phyloP scores from a whole-genome alignment of 2,113 vertebrate genomes.

The Scatophagus argus region DNA sequence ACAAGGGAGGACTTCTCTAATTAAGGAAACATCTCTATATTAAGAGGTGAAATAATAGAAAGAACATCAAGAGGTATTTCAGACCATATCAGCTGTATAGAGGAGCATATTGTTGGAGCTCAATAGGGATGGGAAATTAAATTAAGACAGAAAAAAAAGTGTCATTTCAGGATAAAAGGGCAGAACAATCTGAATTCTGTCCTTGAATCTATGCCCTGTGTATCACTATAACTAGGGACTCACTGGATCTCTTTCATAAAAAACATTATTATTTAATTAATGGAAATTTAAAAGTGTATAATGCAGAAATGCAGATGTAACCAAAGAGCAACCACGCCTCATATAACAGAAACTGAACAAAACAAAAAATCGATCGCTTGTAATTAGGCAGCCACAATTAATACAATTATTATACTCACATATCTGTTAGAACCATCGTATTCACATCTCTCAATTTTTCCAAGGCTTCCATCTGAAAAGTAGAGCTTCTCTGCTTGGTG shows the following conservation, averaged over 20 bases:
- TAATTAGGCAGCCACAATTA: background rate
- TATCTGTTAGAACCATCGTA: constrained; percentile 95
- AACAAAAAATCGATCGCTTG: background rate
- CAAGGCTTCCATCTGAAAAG: constrained; percentile 95
- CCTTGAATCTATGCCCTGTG: constrained; percentile 1
- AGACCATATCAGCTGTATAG: constrained; percentile 37
- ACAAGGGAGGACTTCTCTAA: constrained; percentile 51
- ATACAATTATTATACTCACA: constrained; percentile 86
- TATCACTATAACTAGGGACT: background rate
- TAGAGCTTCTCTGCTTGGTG: constrained; percentile 96
- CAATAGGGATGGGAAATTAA: constrained; percentile 38
- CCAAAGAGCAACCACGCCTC: background rate
- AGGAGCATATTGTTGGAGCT: constrained; percentile 40
- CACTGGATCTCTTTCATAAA: background rate
- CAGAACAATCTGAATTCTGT: constrained; percentile 22
- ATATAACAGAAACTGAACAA: background rate
- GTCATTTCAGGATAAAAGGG: constrained; percentile 32
- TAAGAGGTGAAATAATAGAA: constrained; percentile 37
- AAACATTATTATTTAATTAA: background rate
- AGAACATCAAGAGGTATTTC: constrained; percentile 50
- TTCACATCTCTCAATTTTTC: constrained; percentile 97
- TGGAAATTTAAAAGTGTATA: background rate
- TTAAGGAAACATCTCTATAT: constrained; percentile 60
- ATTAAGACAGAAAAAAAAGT: constrained; percentile 28
- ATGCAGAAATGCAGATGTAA: background rate